Conservation (phyloP, 2,888 invertebrate species). For the Ametastegia equiseti region DNA sequence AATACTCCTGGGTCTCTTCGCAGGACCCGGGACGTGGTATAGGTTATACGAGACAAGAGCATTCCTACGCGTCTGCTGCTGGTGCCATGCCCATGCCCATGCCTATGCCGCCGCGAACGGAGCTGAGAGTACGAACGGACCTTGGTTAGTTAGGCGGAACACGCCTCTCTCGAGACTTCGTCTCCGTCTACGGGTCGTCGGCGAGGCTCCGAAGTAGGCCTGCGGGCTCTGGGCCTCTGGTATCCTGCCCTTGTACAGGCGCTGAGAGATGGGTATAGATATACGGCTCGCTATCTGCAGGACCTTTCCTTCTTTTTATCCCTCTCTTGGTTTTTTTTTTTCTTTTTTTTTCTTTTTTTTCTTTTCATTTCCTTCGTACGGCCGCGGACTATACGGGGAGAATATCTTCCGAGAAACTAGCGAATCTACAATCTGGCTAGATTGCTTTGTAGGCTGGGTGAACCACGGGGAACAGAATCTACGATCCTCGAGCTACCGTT, state of each 20-base stretch:
- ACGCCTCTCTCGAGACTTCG: conserved; percentile 19
- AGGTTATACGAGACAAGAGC: background rate
- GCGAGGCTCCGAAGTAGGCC: conserved; percentile 44
- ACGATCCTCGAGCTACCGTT: too few relatives aligned
- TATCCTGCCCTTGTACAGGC: conserved; percentile 44
- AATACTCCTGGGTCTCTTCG: too few relatives aligned
- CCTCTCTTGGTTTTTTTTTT: too few relatives aligned
- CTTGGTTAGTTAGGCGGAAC: conserved; percentile 46
- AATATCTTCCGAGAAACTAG: conserved; percentile 28
- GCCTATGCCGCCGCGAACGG: background rate
- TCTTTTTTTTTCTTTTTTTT: too few relatives aligned
- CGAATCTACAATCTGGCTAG: conserved; percentile 34
- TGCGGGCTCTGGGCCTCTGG: conserved; percentile 34
- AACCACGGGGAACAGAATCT: background rate
- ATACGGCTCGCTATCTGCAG: too few relatives aligned
- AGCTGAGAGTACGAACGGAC: conserved; percentile 4
- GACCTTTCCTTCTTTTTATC: too few relatives aligned
- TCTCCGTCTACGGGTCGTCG: conserved; percentile 33
- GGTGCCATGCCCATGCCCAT: background rate
- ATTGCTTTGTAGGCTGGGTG: background rate
- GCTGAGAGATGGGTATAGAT: conserved; percentile 5
- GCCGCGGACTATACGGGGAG: background rate
- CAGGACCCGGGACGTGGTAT: too few relatives aligned
- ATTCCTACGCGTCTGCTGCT: conserved; percentile 39
- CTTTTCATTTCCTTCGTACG: conserved; percentile 21